Base-by-base conservation (phyloP, 2,113 vertebrate genomes). In the Trogon surrucura region DNA sequence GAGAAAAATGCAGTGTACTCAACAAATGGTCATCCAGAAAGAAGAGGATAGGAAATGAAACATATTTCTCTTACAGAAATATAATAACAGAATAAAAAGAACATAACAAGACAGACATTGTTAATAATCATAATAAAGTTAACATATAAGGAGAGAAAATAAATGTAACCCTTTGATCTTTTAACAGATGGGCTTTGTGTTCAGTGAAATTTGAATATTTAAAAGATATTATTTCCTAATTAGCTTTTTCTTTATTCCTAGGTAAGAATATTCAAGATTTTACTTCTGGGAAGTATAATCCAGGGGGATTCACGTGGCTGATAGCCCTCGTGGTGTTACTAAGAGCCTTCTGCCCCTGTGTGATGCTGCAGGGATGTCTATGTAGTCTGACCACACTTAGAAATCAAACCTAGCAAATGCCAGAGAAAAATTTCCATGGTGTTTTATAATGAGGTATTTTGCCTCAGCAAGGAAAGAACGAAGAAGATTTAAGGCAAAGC, bases 191-290 rank as follows among this genome's bases (percentile, higher is more conserved):
- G 17, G 18, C 61, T 88, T 94, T 70, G n/a, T 73, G 85, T 90
- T 85, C 69, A 57, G 21, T 47, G 16, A 65, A 94, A 94, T 78
- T 25, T 93, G 29, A 91, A 84, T 94, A 94, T 90, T 94, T 80
- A 92, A 88, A 73, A 94, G 47, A 87, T 83, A 80, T 22, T 87
- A 45, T 72, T 93, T 93, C 27, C 30, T 93, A 96, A 95, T 94
- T 94, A 87, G 11, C 5, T 94, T n/a, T 70, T 91, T 86, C 45
- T 85, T 82, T 92, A 94, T 86, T 77, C 78, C 20, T 91, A 87
- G n/a, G 50, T 89, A 84, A 82, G 45, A 25, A 60, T 80, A 66
- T 80, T 16, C 64, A 78, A 61, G 32, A 15, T 77, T 32, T 85
- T 54, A 48, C 62, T 94, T 16, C 34, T 64, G 45, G 19, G 22